These are phyloP conservation scores for Catotricha subobsoleta DNA, from an alignment of 2,888 invertebrate genomes.

Conservation along the genomic window DNA sequence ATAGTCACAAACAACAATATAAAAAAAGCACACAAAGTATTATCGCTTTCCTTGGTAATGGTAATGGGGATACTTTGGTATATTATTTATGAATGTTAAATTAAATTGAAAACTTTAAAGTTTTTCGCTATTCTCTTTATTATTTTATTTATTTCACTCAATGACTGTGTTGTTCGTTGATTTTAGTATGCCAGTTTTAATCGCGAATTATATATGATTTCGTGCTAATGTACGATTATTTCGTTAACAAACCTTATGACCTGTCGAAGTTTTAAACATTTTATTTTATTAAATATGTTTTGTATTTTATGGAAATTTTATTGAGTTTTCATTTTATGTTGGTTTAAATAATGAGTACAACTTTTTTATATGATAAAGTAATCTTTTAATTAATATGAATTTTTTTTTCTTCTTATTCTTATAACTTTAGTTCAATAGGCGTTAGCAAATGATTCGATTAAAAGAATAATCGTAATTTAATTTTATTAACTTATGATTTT, in stretches of 20 bases:
- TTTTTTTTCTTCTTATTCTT: no score
- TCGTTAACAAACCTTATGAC: constrained; percentile 2
- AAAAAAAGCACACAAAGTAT: not conserved
- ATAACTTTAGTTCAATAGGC: no score
- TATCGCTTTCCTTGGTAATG: not conserved
- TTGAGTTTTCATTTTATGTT: no score
- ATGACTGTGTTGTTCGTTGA: not conserved
- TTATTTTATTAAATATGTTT: constrained; percentile 2
- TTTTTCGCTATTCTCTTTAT: not conserved
- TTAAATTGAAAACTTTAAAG: not conserved
- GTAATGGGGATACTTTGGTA: not conserved
- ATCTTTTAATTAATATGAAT: no score
- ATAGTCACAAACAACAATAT: no score
- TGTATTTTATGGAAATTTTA: no score
- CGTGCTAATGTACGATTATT: not conserved
- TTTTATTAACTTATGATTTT: no score
- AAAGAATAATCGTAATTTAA: no score
- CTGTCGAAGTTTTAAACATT: constrained; percentile 6
- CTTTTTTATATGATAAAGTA: no score
- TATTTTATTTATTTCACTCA: not conserved
- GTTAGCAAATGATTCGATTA: no score
- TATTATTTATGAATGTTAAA: not conserved
- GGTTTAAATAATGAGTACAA: no score
- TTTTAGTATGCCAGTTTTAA: not conserved
- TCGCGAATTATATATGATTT: not conserved